These are phyloP conservation scores for Rotaria sp. DNA, from an alignment of 2,888 invertebrate genomes.

Conservation along the genomic window DNA sequence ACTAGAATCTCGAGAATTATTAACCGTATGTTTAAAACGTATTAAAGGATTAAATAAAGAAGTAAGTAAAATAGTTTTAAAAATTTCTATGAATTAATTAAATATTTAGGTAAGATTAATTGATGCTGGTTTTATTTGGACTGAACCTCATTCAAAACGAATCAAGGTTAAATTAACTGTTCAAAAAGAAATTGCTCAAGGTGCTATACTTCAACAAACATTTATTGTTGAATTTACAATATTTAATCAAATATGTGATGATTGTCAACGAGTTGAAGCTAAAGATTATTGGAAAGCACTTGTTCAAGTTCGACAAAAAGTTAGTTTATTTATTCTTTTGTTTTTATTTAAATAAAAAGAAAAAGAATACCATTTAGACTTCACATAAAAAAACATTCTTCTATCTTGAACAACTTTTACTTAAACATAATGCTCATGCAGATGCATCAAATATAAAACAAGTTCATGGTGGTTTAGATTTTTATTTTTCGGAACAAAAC, in stretches of 20 bases:
- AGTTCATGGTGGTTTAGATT: constrained; percentile 80
- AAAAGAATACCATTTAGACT: constrained; percentile 47
- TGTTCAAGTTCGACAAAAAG: constrained; percentile 61
- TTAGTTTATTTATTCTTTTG: constrained; percentile 41
- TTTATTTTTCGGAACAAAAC: constrained; percentile 79
- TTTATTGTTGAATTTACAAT: constrained; percentile 87
- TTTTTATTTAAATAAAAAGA: too few relatives aligned
- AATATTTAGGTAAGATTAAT: constrained; percentile 67
- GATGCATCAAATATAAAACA: constrained; percentile 53
- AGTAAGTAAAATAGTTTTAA: background rate
- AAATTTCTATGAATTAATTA: background rate
- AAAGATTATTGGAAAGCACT: constrained; percentile 91
- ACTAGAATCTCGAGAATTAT: constrained; percentile 80
- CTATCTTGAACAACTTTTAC: constrained; percentile 88
- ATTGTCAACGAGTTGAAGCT: constrained; percentile 90
- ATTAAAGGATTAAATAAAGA: constrained; percentile 40
- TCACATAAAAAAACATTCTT: constrained; percentile 93
- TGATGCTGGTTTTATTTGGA: constrained; percentile 96
- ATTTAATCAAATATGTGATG: constrained; percentile 88
- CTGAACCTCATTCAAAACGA: constrained; percentile 94
- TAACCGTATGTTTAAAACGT: constrained; percentile 73
- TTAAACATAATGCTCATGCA: constrained; percentile 87
- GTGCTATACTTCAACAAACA: constrained; percentile 82
- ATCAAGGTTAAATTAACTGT: constrained; percentile 83
- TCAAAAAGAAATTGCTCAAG: constrained; percentile 82